A percentile compares a stretch with the other conserved stretches of the same genome.
These are phyloP conservation scores for Drosophila tripunctata DNA, from an alignment of 2,888 invertebrate genomes.

Conservation along the genomic window DNA sequence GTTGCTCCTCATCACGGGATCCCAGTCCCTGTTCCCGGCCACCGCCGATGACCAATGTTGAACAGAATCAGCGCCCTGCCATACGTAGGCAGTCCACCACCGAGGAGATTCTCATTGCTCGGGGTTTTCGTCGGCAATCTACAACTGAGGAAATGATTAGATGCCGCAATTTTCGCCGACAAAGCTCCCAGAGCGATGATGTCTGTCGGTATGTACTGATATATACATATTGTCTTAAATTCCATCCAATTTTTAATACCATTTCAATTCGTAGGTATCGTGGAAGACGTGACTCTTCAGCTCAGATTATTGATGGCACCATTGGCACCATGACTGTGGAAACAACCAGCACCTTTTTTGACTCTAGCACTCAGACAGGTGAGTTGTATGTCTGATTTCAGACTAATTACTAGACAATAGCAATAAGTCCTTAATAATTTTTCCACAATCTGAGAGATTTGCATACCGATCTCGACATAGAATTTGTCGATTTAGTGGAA, in stretches of 20 bases:
- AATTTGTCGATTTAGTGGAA: too few relatives aligned
- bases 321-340: constrained; percentile 97
- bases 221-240: not conserved
- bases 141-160: constrained; percentile 97
- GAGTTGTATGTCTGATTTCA: constrained; percentile 83
- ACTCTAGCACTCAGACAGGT: constrained; percentile 97
- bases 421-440: not conserved
- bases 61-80: constrained; percentile 88
- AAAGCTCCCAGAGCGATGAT: constrained; percentile 95
- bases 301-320: constrained; percentile 96
- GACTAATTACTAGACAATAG: not conserved
- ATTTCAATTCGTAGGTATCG: constrained; percentile 74
- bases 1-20: constrained; percentile 91
- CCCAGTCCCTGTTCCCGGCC: constrained; percentile 91
- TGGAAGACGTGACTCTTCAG: constrained; percentile 89
- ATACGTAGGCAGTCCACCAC: constrained; percentile 95
- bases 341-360: constrained; percentile 95
- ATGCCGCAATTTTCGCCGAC: constrained; percentile 94
- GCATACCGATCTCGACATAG: too few relatives aligned
- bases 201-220: constrained; percentile 87
- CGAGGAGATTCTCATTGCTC: constrained; percentile 94
- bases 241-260: not conserved
- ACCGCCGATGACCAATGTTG: constrained; percentile 85
- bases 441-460: not conserved
- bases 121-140: constrained; percentile 94